Percentiles rank a stretch among this genome's conserved stretches.
phyloP scores from a whole-genome alignment of 2,797 vertebrate genomes.

The Sebastes oblongus region DNA sequence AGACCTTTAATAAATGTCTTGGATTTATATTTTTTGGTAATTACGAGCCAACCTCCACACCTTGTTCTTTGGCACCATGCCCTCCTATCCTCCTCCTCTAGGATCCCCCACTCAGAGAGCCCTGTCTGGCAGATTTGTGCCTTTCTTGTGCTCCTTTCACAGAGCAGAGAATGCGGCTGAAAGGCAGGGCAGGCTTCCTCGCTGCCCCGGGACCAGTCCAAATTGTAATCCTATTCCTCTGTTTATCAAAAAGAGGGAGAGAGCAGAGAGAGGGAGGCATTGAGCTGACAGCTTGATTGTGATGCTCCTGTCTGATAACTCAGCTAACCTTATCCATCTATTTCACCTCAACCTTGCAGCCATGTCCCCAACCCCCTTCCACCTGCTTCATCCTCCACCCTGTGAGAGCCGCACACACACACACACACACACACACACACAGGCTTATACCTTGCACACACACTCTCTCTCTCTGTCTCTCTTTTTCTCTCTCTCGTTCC shows the following conservation, averaged over 20 bases:
- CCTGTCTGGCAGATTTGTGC: slow-evolving; percentile 73
- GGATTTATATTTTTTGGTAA: not conserved
- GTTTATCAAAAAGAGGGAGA: slow-evolving; percentile 86
- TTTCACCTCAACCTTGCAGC: slow-evolving; percentile 85
- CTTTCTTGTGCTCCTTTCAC: slow-evolving; percentile 75
- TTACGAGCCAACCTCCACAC: slow-evolving; percentile 25
- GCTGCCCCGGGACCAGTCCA: slow-evolving; percentile 83
- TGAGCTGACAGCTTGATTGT: slow-evolving; percentile 87
- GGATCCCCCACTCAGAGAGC: slow-evolving; percentile 61
- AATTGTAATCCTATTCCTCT: slow-evolving; percentile 89
- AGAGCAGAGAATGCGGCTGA: slow-evolving; percentile 75
- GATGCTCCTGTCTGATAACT: slow-evolving; percentile 89
- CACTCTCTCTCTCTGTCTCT: slow-evolving; percentile 29
- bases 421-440: slow-evolving; percentile 30
- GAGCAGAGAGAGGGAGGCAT: slow-evolving; percentile 78
- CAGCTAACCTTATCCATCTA: slow-evolving; percentile 88
- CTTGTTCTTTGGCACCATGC: slow-evolving; percentile 43
- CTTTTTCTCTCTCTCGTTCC: slow-evolving; percentile 51
- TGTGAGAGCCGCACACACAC: slow-evolving; percentile 62
- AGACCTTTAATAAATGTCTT: not conserved
- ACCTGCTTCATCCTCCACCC: slow-evolving; percentile 71
- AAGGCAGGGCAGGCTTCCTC: slow-evolving; percentile 77
- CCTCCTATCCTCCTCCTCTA: slow-evolving; percentile 36
- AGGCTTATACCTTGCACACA: slow-evolving; percentile 51
- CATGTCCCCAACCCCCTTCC: slow-evolving; percentile 74